These are phyloP conservation scores for Heteronetta atricapilla DNA, from an alignment of 2,113 vertebrate species.

Conservation along the genomic window DNA sequence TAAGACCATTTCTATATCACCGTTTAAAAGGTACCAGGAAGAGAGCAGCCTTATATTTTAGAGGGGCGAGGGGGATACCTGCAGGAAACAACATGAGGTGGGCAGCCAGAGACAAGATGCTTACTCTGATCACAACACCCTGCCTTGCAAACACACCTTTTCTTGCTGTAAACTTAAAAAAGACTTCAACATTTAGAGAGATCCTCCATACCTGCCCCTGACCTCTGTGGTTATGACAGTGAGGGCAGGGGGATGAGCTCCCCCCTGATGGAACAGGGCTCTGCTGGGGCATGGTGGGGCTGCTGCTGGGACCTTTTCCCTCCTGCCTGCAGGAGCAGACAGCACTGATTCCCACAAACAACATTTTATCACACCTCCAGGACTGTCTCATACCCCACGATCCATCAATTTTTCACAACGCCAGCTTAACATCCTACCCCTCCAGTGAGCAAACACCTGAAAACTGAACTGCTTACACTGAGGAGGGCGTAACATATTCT, in stretches of 20 bases:
- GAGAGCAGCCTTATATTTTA: neutral
- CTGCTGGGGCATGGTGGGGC: neutral
- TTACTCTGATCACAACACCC: neutral
- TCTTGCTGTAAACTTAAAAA: neutral
- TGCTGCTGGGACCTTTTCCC: accelerated
- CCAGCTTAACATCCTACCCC: neutral
- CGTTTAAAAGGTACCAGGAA: neutral
- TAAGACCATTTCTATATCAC: neutral
- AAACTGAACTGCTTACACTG: neutral
- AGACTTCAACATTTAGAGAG: neutral
- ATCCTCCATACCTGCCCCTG: accelerated
- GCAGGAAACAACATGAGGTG: neutral
- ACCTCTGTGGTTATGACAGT: neutral
- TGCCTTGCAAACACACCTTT: neutral
- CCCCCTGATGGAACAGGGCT: neutral
- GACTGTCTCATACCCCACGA: neutral
- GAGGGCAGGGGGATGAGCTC: neutral
- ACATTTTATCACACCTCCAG: neutral
- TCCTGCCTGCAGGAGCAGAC: neutral
- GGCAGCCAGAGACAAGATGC: neutral
- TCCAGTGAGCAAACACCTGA: neutral
- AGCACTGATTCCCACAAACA: neutral
- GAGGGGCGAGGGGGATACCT: neutral
- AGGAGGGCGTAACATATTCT: accelerated
- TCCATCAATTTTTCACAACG: accelerated